These are phyloP conservation scores for Nanorana parkeri DNA, from an alignment of 2,113 vertebrate species.

Conservation along the genomic window DNA sequence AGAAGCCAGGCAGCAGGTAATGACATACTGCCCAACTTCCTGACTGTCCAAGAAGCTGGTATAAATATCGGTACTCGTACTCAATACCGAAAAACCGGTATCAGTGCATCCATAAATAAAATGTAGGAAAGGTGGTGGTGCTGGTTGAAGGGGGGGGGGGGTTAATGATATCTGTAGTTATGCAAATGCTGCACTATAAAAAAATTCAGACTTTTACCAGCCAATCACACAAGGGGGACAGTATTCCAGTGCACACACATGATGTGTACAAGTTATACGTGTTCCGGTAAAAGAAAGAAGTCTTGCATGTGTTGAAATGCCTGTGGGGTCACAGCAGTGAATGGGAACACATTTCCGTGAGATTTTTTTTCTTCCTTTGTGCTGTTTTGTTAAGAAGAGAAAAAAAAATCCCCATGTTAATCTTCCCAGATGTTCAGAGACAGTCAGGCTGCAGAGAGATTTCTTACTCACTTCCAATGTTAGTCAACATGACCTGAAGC, in stretches of 20 bases:
- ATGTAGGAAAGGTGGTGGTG: too few species aligned
- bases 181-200: too few species aligned
- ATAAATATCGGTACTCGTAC: too few species aligned
- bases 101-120: too few species aligned
- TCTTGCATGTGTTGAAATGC: background rate
- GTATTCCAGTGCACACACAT: background rate
- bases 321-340: background rate
- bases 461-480: background rate
- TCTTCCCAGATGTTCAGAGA: constrained; percentile 42
- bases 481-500: constrained; percentile 4
- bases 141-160: too few species aligned
- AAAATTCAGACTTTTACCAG: too few species aligned
- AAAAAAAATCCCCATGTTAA: constrained; percentile 23
- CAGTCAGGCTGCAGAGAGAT: background rate
- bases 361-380: too few species aligned
- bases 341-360: constrained; percentile 28
- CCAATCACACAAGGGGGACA: background rate
- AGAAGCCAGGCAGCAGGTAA: too few species aligned
- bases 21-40: too few species aligned
- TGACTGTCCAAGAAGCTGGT: too few species aligned
- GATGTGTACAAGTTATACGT: background rate
- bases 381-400: background rate
- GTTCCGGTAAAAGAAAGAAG: background rate
- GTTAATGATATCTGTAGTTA: too few species aligned
- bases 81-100: too few species aligned